Conservation (phyloP, 2,888 invertebrate genomes). For the Sesia apiformis region DNA sequence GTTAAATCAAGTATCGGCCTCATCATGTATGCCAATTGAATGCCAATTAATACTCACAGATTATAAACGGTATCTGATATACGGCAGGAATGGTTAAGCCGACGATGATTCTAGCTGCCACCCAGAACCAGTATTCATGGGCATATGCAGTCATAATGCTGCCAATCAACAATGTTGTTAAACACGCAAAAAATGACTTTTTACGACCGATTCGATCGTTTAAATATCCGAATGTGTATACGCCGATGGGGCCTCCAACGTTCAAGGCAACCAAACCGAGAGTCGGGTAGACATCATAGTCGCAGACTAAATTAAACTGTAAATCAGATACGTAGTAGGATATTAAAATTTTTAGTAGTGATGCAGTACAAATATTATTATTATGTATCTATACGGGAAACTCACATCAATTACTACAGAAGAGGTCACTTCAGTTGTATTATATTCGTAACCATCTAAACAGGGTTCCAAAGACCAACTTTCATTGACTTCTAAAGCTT, state of each 20-base stretch:
- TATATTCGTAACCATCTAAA: slow-evolving; percentile 86
- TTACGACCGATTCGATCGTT: slow-evolving; percentile 92
- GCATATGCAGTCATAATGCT: slow-evolving; percentile 87
- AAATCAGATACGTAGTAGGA: slow-evolving; percentile 25
- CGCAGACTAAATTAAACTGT: slow-evolving; percentile 93
- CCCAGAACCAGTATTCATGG: slow-evolving; percentile 88
- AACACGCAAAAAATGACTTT: slow-evolving; percentile 88
- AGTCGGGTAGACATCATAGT: slow-evolving; percentile 89
- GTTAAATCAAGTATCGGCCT: no score
- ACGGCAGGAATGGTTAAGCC: slow-evolving; percentile 94
- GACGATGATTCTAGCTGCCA: slow-evolving; percentile 85
- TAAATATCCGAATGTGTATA: slow-evolving; percentile 88
- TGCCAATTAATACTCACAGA: slow-evolving; percentile 78
- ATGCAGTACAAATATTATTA: not conserved
- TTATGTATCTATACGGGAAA: slow-evolving; percentile 5
- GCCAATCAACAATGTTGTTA: slow-evolving; percentile 86
- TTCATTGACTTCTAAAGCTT: slow-evolving; percentile 38
- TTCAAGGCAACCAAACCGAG: slow-evolving; percentile 90
- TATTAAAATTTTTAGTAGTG: not conserved
- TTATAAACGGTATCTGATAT: slow-evolving; percentile 95
- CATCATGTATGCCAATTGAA: not conserved
- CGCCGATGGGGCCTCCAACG: slow-evolving; percentile 91
- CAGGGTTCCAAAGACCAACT: slow-evolving; percentile 83
- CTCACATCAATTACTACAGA: slow-evolving; percentile 90
- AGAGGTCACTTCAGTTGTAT: slow-evolving; percentile 79